Base-by-base conservation (phyloP, 1,140 invertebrate genomes). In the Lordiphosa mommai region DNA sequence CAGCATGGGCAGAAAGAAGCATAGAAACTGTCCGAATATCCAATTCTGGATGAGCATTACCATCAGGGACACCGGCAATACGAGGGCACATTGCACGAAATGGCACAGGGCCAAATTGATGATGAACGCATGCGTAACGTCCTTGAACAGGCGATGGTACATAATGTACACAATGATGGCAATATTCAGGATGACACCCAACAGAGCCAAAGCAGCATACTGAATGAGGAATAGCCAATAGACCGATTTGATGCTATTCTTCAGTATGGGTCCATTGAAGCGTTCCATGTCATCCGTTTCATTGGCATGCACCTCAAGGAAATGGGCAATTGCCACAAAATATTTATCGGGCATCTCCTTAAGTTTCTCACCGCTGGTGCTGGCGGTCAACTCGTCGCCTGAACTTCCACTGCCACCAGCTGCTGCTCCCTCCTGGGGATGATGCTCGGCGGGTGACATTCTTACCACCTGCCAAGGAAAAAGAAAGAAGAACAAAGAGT, bases 11-110 rank as follows among this genome's bases (percentile, higher is more conserved):
- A 94, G 69, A 76, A 94, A 93, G 70, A 92, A 94, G 86, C 94
- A 95, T n/a, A 94, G 76, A 66, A 94, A 93, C 56, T 93, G 92
- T 4, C 94, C 94, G 60, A 94, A 93, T 36, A 94, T 90, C 94
- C 94, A 95, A 82, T 95, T 94, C 66, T 94, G 91, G 29, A 94
- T 88, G 1, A 94, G 90, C 59, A 94, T 89, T 27, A 94, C 93
- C 51, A 92, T 91, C 43, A 95, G 68, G 1, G 93, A 92, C 1
- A 94, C 90, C 3, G 94, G 94, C 61, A 95, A 66, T 4, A 94
- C 92, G 47, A 93, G 79, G 6, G 92, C 68, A 72, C 93, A 93
- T 84, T 94, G 93, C 9, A 94, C 87, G 0, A 94, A 84, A 72
- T 94, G 93, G 46, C 93, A 92, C 10, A 94, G 76, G 0, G 92